A percentile compares a stretch with the other conserved stretches of the same genome.
Evolutionary conservation across 2,888 invertebrate genomes (phyloP).

Genomic region (Nymphalis c-album): DNA sequence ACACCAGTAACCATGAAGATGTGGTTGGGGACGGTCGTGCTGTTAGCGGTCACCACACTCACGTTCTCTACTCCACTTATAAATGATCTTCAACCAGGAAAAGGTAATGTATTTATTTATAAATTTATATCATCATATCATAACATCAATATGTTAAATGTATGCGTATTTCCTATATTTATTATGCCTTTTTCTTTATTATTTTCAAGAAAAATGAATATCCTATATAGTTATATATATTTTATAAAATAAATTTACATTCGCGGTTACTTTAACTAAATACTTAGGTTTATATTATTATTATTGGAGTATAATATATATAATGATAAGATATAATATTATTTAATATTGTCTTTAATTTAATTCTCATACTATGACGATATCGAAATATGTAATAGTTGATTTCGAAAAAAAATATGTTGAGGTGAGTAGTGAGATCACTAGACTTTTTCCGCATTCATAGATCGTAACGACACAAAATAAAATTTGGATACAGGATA

Average conservation of each 20-base stretch:
- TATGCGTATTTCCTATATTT: neutral
- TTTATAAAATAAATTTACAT: too few species aligned
- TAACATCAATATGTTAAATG: neutral
- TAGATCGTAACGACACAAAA: conserved; percentile 16
- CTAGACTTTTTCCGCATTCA: neutral
- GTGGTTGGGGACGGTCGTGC: conserved; percentile 59
- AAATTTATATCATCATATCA: conserved; percentile 16
- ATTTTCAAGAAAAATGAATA: too few species aligned
- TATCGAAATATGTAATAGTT: too few species aligned
- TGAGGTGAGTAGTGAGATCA: too few species aligned
- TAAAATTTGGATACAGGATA: conserved; percentile 46
- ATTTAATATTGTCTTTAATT: too few species aligned
- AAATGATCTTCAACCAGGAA: conserved; percentile 64
- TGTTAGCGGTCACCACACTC: conserved; percentile 53
- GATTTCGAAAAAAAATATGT: too few species aligned
- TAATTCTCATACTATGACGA: too few species aligned
- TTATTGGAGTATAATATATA: too few species aligned
- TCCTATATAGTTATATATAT: too few species aligned
- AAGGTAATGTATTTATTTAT: conserved; percentile 54
- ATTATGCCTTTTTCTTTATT: neutral
- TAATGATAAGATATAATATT: too few species aligned
- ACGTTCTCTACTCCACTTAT: conserved; percentile 61
- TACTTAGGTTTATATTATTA: too few species aligned
- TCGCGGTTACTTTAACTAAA: too few species aligned
- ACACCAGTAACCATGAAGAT: conserved; percentile 69